Evolutionary conservation across 2,888 invertebrate species (phyloP).

Genomic region (Criorhina ranunculi): DNA sequence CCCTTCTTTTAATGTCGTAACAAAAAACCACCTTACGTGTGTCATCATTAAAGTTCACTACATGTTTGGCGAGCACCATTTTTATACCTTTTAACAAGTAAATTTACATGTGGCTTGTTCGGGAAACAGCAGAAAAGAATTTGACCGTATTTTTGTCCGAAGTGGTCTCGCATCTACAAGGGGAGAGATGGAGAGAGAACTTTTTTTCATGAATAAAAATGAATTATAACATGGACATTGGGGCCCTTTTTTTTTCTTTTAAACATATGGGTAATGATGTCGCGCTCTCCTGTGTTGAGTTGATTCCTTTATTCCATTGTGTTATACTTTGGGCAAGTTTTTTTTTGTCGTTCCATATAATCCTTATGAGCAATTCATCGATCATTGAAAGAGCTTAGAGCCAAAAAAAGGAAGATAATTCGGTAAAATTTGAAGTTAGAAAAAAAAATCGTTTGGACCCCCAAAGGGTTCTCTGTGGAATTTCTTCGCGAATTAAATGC

Average conservation of each 20-base stretch:
- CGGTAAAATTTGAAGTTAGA: too few species aligned
- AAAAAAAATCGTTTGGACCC: too few species aligned
- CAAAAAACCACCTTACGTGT: constrained; percentile 56
- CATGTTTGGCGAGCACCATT: constrained; percentile 64
- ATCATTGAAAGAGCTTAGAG: constrained; percentile 16
- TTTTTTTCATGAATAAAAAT: constrained; percentile 58
- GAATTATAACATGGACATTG: constrained; percentile 40
- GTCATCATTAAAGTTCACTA: constrained; percentile 67
- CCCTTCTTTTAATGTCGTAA: constrained; percentile 20
- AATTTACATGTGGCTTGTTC: constrained; percentile 54
- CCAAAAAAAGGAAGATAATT: neutral
- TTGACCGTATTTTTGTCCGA: constrained; percentile 42
- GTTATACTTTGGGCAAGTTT: neutral
- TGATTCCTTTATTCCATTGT: constrained; percentile 21
- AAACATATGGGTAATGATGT: constrained; percentile 45
- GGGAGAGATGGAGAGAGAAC: neutral
- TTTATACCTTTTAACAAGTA: constrained; percentile 49
- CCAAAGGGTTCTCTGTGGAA: too few species aligned
- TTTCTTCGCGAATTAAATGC: too few species aligned
- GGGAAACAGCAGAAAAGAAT: neutral
- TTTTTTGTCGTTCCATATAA: constrained; percentile 6
- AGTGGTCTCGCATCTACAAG: constrained; percentile 18
- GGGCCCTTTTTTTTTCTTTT: constrained; percentile 16
- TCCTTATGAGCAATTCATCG: constrained; percentile 24
- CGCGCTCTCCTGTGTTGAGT: too few species aligned